These are phyloP conservation scores for Melanerpes formicivorus DNA, from an alignment of 2,113 vertebrate species.

Conservation along the genomic window DNA sequence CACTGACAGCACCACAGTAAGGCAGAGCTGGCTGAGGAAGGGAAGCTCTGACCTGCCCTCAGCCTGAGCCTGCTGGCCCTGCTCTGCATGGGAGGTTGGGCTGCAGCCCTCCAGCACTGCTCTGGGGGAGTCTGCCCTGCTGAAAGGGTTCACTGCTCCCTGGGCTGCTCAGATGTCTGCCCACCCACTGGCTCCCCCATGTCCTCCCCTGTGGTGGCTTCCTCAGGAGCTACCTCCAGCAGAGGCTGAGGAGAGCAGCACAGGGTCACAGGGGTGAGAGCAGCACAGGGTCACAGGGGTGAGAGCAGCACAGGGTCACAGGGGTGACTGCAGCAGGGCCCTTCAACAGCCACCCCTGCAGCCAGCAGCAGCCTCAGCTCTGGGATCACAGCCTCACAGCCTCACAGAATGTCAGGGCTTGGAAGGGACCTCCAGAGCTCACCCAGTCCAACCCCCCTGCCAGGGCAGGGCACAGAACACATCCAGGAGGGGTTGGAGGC, in stretches of 20 bases:
- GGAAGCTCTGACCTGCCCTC: not conserved
- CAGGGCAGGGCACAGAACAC: no score
- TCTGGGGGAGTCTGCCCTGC: not conserved
- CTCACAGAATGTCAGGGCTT: no score
- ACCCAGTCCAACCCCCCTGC: no score
- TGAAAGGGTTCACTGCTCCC: not conserved
- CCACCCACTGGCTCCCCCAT: not conserved
- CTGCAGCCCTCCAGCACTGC: not conserved
- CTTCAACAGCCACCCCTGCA: not conserved
- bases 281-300: not conserved
- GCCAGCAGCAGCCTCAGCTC: not conserved
- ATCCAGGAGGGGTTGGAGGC: no score
- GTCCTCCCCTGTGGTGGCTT: not conserved
- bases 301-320: not conserved
- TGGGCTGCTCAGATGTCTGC: not conserved
- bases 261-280: not conserved
- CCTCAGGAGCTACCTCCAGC: not conserved
- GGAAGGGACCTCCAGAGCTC: no score
- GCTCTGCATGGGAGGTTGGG: not conserved
- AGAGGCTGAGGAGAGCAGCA: not conserved
- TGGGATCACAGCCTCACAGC: not conserved
- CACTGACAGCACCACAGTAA: not conserved
- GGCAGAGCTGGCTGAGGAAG: not conserved
- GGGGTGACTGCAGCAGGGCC: not conserved
- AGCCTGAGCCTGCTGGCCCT: not conserved